phyloP scores from a whole-genome alignment of 2,888 invertebrate genomes.

The Coleophora flavipennella region DNA sequence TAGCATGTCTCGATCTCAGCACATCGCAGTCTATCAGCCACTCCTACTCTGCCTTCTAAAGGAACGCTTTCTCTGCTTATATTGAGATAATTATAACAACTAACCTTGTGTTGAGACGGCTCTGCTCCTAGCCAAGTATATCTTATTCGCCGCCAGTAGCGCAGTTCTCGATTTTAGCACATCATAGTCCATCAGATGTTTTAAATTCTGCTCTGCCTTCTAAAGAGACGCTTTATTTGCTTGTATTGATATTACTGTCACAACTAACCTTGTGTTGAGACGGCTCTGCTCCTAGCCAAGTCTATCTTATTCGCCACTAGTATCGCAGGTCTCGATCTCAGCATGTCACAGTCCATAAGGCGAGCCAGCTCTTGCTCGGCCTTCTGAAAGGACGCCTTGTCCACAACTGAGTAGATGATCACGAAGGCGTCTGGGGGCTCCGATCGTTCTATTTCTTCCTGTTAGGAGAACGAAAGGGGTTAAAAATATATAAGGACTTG shows the following conservation, averaged over 20 bases:
- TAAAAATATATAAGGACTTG: no score
- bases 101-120: slow-evolving; percentile 92
- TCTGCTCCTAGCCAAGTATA: slow-evolving; percentile 91
- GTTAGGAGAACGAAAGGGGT: slow-evolving; percentile 16
- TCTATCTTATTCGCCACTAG: slow-evolving; percentile 96
- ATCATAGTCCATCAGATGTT: slow-evolving; percentile 84
- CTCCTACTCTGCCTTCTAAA: slow-evolving; percentile 83
- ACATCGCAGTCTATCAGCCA: slow-evolving; percentile 85
- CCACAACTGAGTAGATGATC: slow-evolving; percentile 92
- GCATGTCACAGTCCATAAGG: slow-evolving; percentile 84
- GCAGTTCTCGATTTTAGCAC: slow-evolving; percentile 83
- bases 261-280: slow-evolving; percentile 86
- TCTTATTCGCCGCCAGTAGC: slow-evolving; percentile 93
- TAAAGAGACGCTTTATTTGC: slow-evolving; percentile 92
- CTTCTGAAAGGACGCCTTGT: slow-evolving; percentile 88
- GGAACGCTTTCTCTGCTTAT: slow-evolving; percentile 87
- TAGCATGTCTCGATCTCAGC: slow-evolving; percentile 82
- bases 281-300: slow-evolving; percentile 89
- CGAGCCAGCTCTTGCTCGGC: slow-evolving; percentile 85
- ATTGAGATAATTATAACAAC: not conserved
- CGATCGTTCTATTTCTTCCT: slow-evolving; percentile 82
- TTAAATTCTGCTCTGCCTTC: slow-evolving; percentile 84
- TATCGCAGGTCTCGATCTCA: slow-evolving; percentile 84
- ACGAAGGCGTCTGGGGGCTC: slow-evolving; percentile 88
- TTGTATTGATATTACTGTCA: not conserved